Base-by-base conservation (phyloP, 1,140 invertebrate species). In the Cardiocondyla obscurior region DNA sequence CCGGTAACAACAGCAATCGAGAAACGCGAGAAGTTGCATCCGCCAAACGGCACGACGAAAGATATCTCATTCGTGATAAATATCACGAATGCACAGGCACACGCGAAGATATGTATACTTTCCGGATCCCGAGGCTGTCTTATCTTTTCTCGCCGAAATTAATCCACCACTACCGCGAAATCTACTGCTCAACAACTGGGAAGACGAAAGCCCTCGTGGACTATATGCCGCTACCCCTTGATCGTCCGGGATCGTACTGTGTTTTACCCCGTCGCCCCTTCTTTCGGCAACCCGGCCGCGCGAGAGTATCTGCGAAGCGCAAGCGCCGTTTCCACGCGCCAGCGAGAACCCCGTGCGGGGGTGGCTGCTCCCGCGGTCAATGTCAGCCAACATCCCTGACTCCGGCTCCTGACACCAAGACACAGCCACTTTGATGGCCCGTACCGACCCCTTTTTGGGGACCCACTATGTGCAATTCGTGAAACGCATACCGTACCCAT, bases 211-310 rank as follows among this genome's bases (percentile, higher is more conserved):
- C 53, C 39, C 55, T 73, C 16, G 69, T 69, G 60, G 51, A 88
- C 69, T 79, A 55, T 81, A 79, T 33, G 62, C 74, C 69, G 83
- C 77, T 88, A 88, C 90, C 91, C 91, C 90, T 88, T 90, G 88
- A 88, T 89, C 90, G 90, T 89, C 91, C 91, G 89, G 90, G 91
- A 89, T 87, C 90, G 87, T 90, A 93, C 92, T 92, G 90, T 90
- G 83, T 89, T 89, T 87, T 89, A 86, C 88, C 90, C 86, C 85
- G 85, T 90, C 82, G 88, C 82, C 88, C 89, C 89, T 85, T 87
- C 74, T 62, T 82, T 76, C 79, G 81, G 57, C 62, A 83, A 85
- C 86, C 84, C 84, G 86, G 86, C 82, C 57, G 81, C 85, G 79
- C 89, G 84, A 89, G 83, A 88, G 72, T 51, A 77, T 28, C 8